Base-by-base conservation (phyloP, 2,797 vertebrate species). In the Danio tinwini region DNA sequence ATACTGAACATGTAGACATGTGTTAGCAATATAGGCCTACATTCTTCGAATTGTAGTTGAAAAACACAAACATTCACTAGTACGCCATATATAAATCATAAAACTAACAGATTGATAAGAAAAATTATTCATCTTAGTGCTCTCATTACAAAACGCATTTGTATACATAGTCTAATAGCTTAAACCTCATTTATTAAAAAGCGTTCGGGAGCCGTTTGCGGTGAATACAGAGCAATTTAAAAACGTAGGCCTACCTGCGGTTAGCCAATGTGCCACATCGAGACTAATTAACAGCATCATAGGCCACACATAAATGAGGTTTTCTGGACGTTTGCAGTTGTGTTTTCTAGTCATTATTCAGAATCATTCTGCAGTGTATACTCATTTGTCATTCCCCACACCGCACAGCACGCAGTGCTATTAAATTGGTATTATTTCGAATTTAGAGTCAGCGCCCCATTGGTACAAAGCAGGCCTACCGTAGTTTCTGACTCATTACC, bases 371-470 rank as follows among this genome's bases (percentile, higher is more conserved):
- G 59, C 69, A 56, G 42, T 49, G 37, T 63, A 68, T 79, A 59
- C 58, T 63, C 77, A 29, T 80, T 80, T 80, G 77, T 72, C 77
- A 74, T 80, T 67, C 70, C 59, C 68, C 16, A 40, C 50, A 73
- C 42, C 10, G 61, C 69, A 12, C 58, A 44, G 37, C 76, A 45
- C 56, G 9, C 53, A 42, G 52, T 5, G 56, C 68, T 79, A 63
- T 79, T 79, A 63, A 78, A 71, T 44, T 71, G 68, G 56, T 37
- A 63, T 71, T 55, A 53, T 63, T 72, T 78, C 17, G 13, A 62
- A 69, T 40, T 50, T 62, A 52, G 65, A 50, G 56, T 62, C 67
- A 21, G 68, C 49, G 7, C 47, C 77, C 77, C 77, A 63, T 63
- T 71, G 77, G 77, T 42, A 65, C 78, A 39, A 53, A 53, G 21